Percentiles rank a stretch among this genome's conserved stretches.
phyloP scores from a whole-genome alignment of 2,888 invertebrate genomes.

The Xanthia togata region DNA sequence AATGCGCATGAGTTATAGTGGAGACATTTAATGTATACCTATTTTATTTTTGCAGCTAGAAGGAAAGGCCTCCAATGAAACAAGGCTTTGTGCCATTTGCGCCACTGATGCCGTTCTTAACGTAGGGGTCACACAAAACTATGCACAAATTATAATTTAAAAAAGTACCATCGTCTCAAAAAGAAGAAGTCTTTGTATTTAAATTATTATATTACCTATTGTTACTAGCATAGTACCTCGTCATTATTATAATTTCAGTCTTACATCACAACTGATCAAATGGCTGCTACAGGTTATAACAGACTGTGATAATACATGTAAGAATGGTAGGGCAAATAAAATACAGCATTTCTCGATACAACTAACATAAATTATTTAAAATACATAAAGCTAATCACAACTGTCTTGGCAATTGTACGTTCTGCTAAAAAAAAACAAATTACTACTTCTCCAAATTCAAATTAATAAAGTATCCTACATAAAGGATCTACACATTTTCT shows the following conservation, averaged over 20 bases:
- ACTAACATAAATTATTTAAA: no score
- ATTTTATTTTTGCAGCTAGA: background rate
- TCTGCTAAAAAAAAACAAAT: no score
- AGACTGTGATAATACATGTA: background rate
- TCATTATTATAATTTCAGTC: background rate
- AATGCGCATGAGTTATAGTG: slow-evolving; percentile 27
- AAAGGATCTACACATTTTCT: no score
- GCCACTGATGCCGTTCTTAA: no score
- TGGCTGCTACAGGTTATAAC: background rate
- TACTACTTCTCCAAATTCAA: no score
- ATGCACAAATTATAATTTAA: no score
- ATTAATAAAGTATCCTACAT: no score
- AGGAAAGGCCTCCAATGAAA: background rate
- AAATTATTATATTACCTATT: background rate
- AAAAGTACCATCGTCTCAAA: background rate
- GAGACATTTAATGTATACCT: slow-evolving; percentile 1
- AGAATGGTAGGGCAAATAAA: no score
- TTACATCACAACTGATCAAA: background rate
- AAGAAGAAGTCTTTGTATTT: background rate
- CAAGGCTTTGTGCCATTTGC: background rate
- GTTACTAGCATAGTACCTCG: background rate
- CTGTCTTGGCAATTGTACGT: no score
- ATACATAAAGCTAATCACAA: no score
- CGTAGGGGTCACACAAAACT: no score
- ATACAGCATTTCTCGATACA: no score